Evolutionary conservation across 2,113 vertebrate species (phyloP).

Genomic region (Glareola pratincola): DNA sequence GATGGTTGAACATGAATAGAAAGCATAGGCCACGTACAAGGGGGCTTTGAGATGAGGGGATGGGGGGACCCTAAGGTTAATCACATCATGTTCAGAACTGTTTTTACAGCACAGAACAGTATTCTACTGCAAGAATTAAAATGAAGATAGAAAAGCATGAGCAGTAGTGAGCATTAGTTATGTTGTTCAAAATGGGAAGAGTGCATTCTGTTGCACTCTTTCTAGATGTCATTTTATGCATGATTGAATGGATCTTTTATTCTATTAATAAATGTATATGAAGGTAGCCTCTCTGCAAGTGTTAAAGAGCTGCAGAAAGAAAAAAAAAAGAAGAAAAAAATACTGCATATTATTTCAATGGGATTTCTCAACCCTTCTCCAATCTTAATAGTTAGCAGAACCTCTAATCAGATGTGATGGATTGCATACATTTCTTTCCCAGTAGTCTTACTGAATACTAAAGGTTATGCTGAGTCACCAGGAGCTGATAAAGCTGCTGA

Average conservation of each 20-base stretch:
- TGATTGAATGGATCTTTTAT: neutral
- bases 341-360: neutral
- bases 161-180: neutral
- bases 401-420: neutral
- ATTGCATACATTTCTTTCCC: neutral
- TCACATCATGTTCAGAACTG: slow-evolving; percentile 76
- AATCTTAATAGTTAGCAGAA: neutral
- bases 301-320: neutral
- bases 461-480: neutral
- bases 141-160: slow-evolving; percentile 44
- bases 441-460: neutral
- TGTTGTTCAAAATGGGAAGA: neutral
- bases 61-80: slow-evolving; percentile 74
- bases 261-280: neutral
- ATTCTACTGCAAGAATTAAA: slow-evolving; percentile 62
- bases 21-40: slow-evolving; percentile 63
- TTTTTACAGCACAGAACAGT: slow-evolving; percentile 69
- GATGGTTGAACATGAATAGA: slow-evolving; percentile 70
- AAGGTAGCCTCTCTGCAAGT: neutral
- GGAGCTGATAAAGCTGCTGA: neutral
- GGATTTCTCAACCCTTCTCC: neutral
- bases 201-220: neutral
- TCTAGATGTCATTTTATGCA: neutral
- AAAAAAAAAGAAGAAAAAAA: neutral
- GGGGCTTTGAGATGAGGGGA: slow-evolving; percentile 61